Conservation (phyloP, 2,888 invertebrate genomes). For the Orchesellides sinensis region DNA sequence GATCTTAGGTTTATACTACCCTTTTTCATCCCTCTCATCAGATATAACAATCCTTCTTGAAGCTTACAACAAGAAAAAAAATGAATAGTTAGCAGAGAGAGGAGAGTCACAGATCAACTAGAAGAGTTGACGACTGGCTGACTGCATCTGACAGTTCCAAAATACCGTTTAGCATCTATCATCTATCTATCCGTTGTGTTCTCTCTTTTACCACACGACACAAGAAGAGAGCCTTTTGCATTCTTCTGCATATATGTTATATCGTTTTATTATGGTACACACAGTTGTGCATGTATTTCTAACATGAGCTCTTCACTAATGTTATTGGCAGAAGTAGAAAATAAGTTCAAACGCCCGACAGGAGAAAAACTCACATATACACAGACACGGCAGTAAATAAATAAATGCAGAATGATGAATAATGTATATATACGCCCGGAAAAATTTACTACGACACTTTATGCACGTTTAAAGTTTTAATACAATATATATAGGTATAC, state of each 20-base stretch:
- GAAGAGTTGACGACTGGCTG: constrained; percentile 27
- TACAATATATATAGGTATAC: not conserved
- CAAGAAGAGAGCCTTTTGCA: not conserved
- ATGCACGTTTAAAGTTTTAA: not conserved
- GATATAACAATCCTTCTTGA: constrained; percentile 19
- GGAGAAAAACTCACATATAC: not conserved
- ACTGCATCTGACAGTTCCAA: constrained; percentile 64
- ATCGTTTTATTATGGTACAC: not conserved
- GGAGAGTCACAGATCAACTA: constrained; percentile 55
- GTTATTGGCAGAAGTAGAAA: no score
- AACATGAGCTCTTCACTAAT: no score
- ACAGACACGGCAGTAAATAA: constrained; percentile 7
- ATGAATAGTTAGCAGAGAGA: not conserved
- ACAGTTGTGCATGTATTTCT: no score
- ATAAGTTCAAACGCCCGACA: no score
- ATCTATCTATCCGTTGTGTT: constrained; percentile 32
- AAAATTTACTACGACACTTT: not conserved
- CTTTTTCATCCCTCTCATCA: constrained; percentile 11
- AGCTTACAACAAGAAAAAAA: not conserved
- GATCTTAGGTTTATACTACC: constrained; percentile 2
- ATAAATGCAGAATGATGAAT: constrained; percentile 10
- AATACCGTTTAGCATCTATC: constrained; percentile 60
- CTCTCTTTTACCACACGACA: not conserved
- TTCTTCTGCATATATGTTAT: not conserved
- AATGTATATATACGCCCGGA: not conserved